Conservation (phyloP, 2,113 vertebrate genomes). For the Indicator maculatus region DNA sequence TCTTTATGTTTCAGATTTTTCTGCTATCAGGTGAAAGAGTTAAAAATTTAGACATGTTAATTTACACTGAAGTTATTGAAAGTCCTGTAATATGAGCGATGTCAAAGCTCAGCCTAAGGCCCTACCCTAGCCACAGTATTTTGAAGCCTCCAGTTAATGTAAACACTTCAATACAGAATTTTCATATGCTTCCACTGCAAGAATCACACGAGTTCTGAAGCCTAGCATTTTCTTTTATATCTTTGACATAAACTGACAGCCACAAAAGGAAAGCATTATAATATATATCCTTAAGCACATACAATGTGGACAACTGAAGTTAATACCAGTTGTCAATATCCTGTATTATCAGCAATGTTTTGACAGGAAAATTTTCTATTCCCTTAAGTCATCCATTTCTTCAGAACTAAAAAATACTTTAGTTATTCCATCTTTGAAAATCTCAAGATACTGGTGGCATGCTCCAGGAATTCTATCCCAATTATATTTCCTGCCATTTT, state of each 20-base stretch:
- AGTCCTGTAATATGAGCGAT: constrained; percentile 15
- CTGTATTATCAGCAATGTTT: neutral
- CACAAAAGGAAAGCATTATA: neutral
- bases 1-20: constrained; percentile 69
- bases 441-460: neutral
- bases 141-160: neutral
- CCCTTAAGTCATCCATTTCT: neutral
- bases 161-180: neutral
- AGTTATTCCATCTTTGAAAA: neutral
- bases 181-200: neutral
- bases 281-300: neutral
- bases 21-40: neutral
- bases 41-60: constrained; percentile 66
- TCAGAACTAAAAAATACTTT: neutral
- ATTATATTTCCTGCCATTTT: neutral
- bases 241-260: neutral
- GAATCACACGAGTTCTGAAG: neutral
- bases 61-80: constrained; percentile 73
- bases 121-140: neutral
- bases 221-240: neutral
- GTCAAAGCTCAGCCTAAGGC: neutral
- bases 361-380: neutral
- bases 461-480: neutral
- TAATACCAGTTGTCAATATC: neutral
- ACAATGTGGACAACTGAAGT: neutral